Conservation (phyloP, 2,888 invertebrate species). For the Yponomeuta sedellus region DNA sequence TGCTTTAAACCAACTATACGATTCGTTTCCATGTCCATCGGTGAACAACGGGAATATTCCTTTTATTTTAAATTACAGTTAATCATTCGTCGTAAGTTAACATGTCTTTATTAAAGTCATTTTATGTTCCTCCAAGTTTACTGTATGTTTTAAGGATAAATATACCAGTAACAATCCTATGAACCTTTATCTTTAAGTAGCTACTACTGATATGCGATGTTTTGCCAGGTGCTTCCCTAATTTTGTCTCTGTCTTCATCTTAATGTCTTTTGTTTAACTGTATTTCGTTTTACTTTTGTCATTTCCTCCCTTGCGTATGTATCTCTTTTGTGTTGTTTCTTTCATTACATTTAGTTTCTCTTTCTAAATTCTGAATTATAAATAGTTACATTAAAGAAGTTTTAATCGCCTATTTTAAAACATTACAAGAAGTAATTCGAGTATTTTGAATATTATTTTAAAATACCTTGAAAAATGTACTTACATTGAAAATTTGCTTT, state of each 20-base stretch:
- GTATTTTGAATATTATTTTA: slow-evolving; percentile 32
- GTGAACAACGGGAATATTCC: no score
- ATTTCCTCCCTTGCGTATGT: slow-evolving; percentile 6
- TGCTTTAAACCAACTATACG: not conserved
- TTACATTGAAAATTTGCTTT: not conserved
- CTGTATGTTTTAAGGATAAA: no score
- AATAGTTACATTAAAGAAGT: slow-evolving; percentile 37
- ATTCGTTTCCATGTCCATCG: not conserved
- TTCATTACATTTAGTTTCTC: slow-evolving; percentile 28
- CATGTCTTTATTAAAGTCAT: no score
- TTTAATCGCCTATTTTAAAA: slow-evolving; percentile 55
- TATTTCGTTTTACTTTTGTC: slow-evolving; percentile 7
- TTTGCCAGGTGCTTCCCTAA: slow-evolving; percentile 13
- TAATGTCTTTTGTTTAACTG: slow-evolving; percentile 13
- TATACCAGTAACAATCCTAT: no score
- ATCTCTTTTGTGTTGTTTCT: slow-evolving; percentile 27
- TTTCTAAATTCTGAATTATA: slow-evolving; percentile 30
- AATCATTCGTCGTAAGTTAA: no score
- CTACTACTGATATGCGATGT: not conserved
- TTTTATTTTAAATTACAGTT: no score
- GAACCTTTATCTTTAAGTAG: no score
- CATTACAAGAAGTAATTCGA: slow-evolving; percentile 74
- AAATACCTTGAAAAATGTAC: not conserved
- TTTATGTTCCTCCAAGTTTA: no score
- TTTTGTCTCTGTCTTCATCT: slow-evolving; percentile 8